Conservation (phyloP, 2,888 invertebrate species). For the Catocala nupta region DNA sequence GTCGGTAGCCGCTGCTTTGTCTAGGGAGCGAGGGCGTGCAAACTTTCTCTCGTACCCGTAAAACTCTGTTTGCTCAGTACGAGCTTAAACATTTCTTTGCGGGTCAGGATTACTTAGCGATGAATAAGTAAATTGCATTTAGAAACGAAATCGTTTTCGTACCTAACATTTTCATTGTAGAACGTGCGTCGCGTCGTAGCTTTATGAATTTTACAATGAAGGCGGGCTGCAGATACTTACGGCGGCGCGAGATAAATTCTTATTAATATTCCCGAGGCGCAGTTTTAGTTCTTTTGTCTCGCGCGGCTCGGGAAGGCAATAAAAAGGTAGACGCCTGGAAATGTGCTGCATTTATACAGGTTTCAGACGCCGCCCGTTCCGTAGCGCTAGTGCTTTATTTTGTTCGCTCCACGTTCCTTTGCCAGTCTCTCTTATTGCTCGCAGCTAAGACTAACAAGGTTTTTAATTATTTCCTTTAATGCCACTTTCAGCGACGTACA, state of each 20-base stretch:
- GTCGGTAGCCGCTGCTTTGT: slow-evolving; percentile 51
- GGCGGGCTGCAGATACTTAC: slow-evolving; percentile 56
- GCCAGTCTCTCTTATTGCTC: slow-evolving; percentile 78
- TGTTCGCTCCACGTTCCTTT: slow-evolving; percentile 76
- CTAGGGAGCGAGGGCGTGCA: slow-evolving; percentile 55
- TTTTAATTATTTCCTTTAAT: slow-evolving; percentile 86
- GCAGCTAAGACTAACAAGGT: slow-evolving; percentile 81
- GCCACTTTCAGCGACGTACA: slow-evolving; percentile 75
- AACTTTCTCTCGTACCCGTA: slow-evolving; percentile 64
- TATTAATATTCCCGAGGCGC: slow-evolving; percentile 78
- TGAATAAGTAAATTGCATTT: slow-evolving; percentile 71
- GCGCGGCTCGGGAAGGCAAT: slow-evolving; percentile 72
- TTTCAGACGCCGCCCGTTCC: slow-evolving; percentile 62
- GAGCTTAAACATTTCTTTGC: slow-evolving; percentile 67
- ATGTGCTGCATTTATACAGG: slow-evolving; percentile 83
- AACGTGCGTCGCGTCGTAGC: slow-evolving; percentile 42
- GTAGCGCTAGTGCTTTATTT: slow-evolving; percentile 74
- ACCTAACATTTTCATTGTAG: slow-evolving; percentile 51
- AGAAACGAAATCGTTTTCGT: slow-evolving; percentile 57
- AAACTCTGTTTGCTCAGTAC: slow-evolving; percentile 64
- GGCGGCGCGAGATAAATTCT: slow-evolving; percentile 71
- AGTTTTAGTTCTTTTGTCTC: slow-evolving; percentile 81
- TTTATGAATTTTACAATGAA: slow-evolving; percentile 66
- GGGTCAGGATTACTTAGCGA: slow-evolving; percentile 63
- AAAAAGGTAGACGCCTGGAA: slow-evolving; percentile 81